phyloP scores from a whole-genome alignment of 2,888 invertebrate genomes.

The Tuta absoluta region DNA sequence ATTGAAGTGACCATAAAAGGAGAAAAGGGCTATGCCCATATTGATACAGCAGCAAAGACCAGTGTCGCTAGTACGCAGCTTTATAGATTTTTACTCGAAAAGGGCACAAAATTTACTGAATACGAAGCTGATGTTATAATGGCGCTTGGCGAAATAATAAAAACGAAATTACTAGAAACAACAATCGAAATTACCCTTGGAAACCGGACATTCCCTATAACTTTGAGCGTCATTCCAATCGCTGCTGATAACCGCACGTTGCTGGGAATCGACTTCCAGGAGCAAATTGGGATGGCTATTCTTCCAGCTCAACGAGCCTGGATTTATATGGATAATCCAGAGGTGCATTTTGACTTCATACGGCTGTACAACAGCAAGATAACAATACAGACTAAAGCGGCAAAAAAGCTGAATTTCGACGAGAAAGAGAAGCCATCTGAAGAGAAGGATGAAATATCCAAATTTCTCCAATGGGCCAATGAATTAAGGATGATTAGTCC shows the following conservation, averaged over 20 bases:
- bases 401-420: background rate
- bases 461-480: background rate
- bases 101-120: background rate
- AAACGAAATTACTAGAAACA: too few species aligned
- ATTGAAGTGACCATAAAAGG: constrained; percentile 31
- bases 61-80: constrained; percentile 34
- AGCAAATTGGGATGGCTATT: background rate
- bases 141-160: too few species aligned
- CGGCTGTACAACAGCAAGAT: too few species aligned
- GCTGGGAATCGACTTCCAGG: background rate
- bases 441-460: background rate
- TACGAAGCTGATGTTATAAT: too few species aligned
- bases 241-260: background rate
- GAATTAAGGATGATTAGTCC: background rate
- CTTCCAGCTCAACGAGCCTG: background rate
- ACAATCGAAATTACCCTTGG: background rate
- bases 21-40: constrained; percentile 28
- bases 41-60: constrained; percentile 36
- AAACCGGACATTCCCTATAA: background rate
- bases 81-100: constrained; percentile 24
- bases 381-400: too few species aligned
- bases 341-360: background rate
- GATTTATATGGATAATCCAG: too few species aligned
- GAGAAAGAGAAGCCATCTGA: background rate
- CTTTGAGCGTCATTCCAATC: background rate